These are phyloP conservation scores for Apomyelois bistriatella DNA, from an alignment of 2,888 invertebrate genomes.

Conservation along the genomic window DNA sequence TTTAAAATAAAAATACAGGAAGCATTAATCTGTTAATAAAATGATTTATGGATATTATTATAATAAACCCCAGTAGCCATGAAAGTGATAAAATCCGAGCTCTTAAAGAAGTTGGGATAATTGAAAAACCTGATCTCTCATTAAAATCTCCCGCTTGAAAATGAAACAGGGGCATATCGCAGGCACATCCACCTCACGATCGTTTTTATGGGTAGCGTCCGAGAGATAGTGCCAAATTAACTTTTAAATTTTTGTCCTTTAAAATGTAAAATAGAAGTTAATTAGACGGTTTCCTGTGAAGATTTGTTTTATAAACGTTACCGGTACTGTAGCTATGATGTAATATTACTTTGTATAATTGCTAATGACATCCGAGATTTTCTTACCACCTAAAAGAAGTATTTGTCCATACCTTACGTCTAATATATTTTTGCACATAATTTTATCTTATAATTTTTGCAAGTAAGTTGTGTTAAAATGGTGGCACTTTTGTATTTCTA, in stretches of 20 bases:
- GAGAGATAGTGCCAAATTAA: slow-evolving; percentile 25
- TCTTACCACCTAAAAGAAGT: no score
- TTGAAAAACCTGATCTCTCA: slow-evolving; percentile 78
- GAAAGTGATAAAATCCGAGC: slow-evolving; percentile 43
- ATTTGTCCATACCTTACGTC: no score
- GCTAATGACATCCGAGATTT: no score
- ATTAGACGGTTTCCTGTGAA: background rate
- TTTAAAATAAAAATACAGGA: no score
- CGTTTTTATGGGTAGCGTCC: slow-evolving; percentile 52
- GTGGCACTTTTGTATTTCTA: no score
- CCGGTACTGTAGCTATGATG: no score
- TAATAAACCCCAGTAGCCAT: background rate
- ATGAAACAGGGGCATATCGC: slow-evolving; percentile 69
- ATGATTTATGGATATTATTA: background rate
- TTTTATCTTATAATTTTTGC: no score
- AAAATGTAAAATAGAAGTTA: background rate
- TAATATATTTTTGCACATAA: no score
- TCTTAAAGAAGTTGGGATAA: slow-evolving; percentile 64
- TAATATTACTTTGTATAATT: no score
- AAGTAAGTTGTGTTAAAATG: no score
- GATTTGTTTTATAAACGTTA: background rate
- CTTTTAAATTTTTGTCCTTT: slow-evolving; percentile 17
- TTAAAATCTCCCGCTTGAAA: slow-evolving; percentile 74
- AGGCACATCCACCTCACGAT: slow-evolving; percentile 59
- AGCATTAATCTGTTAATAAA: no score